These are phyloP conservation scores for Pheosia tremula DNA, from an alignment of 2,888 invertebrate genomes.

Conservation along the genomic window DNA sequence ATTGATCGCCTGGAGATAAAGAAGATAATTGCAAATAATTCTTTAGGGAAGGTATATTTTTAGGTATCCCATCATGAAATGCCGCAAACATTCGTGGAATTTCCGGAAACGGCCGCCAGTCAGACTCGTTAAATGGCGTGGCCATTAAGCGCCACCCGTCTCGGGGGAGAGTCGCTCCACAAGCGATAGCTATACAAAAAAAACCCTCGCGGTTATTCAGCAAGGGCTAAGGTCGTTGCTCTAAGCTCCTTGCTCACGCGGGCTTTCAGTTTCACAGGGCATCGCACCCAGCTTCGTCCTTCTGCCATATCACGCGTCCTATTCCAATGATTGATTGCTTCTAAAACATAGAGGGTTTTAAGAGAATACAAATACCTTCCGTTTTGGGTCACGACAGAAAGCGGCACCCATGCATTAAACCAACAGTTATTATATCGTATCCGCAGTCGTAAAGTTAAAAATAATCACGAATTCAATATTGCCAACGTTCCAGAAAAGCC, in stretches of 20 bases:
- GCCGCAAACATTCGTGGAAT: conserved; percentile 32
- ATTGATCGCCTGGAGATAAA: background rate
- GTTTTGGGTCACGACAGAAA: background rate
- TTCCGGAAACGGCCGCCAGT: conserved; percentile 40
- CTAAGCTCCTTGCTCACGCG: conserved; percentile 59
- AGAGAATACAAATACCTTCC: background rate
- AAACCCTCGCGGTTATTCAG: conserved; percentile 63
- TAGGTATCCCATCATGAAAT: conserved; percentile 14
- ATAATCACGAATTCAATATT: background rate
- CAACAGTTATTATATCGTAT: background rate
- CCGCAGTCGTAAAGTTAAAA: background rate
- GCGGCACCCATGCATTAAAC: background rate
- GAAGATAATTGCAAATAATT: background rate
- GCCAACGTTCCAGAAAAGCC: background rate
- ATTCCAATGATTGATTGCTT: conserved; percentile 46
- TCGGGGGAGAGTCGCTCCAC: conserved; percentile 43
- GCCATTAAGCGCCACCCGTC: conserved; percentile 46
- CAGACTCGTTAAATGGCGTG: conserved; percentile 47
- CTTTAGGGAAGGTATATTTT: conserved; percentile 9
- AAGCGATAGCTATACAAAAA: conserved; percentile 41
- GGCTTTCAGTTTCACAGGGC: conserved; percentile 66
- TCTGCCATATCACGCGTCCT: conserved; percentile 43
- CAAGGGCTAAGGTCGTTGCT: conserved; percentile 78
- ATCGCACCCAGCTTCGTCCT: conserved; percentile 61
- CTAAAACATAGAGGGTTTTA: background rate